These are phyloP conservation scores for Salvelinus fontinalis DNA, from an alignment of 2,113 vertebrate genomes.

Conservation along the genomic window DNA sequence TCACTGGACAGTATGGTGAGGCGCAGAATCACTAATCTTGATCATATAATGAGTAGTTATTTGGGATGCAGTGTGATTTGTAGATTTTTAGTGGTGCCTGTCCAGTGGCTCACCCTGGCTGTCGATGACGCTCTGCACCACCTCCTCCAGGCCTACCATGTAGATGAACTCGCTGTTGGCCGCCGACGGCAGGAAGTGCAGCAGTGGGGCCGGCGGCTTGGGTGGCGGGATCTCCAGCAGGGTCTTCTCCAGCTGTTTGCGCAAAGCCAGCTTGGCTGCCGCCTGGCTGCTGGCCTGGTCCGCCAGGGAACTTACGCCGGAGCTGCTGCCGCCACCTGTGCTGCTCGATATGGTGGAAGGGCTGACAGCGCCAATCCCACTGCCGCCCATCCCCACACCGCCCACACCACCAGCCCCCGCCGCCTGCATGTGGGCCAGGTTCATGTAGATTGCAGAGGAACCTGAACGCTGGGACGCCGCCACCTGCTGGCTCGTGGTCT, in stretches of 20 bases:
- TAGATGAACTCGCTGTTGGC: conserved; percentile 99
- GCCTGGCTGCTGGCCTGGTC: conserved; percentile 95
- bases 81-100: too few relatives aligned
- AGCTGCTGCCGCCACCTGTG: conserved; percentile 43
- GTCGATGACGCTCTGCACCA: conserved; percentile 97
- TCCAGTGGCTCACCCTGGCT: conserved; percentile 83
- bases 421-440: conserved; percentile 92
- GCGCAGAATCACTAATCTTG: too few relatives aligned
- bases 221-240: conserved; percentile 95
- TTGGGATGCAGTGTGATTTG: background rate
- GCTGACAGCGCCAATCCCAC: conserved; percentile 73
- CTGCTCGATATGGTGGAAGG: conserved; percentile 85
- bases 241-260: conserved; percentile 97
- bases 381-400: conserved; percentile 68
- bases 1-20: too few relatives aligned
- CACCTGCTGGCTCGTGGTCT: conserved; percentile 76
- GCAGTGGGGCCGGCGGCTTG: conserved; percentile 89
- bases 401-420: conserved; percentile 78
- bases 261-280: conserved; percentile 91
- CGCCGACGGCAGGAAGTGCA: conserved; percentile 94
- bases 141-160: conserved; percentile 98
- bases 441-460: conserved; percentile 96
- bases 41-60: background rate
- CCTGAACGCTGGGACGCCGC: conserved; percentile 83
- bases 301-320: conserved; percentile 57